A percentile compares a stretch with the other conserved stretches of the same genome.
Conservation (phyloP, 2,888 invertebrate genomes). For the Phaedon cochleariae region DNA sequence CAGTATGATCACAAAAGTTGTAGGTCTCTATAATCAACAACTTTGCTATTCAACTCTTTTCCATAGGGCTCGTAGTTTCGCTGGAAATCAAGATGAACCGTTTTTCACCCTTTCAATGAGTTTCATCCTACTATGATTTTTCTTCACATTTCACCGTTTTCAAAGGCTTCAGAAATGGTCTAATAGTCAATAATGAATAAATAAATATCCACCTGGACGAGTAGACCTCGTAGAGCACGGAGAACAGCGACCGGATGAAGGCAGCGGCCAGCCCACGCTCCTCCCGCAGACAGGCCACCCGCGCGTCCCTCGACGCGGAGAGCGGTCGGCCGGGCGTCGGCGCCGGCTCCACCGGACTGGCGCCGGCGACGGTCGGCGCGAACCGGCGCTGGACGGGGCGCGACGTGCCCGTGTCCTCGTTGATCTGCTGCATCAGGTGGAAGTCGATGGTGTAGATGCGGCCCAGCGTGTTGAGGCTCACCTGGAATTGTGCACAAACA, state of each 20-base stretch:
- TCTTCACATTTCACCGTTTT: too few relatives aligned
- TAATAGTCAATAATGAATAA: too few relatives aligned
- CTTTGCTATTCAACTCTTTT: too few relatives aligned
- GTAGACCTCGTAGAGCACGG: constrained; percentile 94
- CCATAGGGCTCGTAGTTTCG: too few relatives aligned
- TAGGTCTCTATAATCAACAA: too few relatives aligned
- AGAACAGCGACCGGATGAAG: constrained; percentile 81
- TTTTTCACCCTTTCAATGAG: too few relatives aligned
- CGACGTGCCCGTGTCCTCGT: constrained; percentile 88
- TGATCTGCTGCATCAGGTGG: constrained; percentile 97
- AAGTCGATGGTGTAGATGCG: constrained; percentile 96
- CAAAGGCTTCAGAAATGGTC: too few relatives aligned
- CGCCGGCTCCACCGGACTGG: constrained; percentile 48
- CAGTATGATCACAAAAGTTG: too few relatives aligned
- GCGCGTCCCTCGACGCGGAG: constrained; percentile 67
- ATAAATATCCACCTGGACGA: constrained; percentile 30
- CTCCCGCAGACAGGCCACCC: constrained; percentile 75
- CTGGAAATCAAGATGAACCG: too few relatives aligned
- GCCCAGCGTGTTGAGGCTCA: constrained; percentile 89
- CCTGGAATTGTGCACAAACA: constrained; percentile 61
- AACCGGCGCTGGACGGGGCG: constrained; percentile 79
- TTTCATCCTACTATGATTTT: too few relatives aligned
- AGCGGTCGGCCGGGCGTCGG: constrained; percentile 50
- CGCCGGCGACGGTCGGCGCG: constrained; percentile 65
- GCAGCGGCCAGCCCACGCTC: constrained; percentile 75